A percentile compares a stretch with the other conserved stretches of the same genome.
These are phyloP conservation scores for Antedon mediterranea DNA, from an alignment of 53 echinoderm and acorn worm species.

Conservation along the genomic window DNA sequence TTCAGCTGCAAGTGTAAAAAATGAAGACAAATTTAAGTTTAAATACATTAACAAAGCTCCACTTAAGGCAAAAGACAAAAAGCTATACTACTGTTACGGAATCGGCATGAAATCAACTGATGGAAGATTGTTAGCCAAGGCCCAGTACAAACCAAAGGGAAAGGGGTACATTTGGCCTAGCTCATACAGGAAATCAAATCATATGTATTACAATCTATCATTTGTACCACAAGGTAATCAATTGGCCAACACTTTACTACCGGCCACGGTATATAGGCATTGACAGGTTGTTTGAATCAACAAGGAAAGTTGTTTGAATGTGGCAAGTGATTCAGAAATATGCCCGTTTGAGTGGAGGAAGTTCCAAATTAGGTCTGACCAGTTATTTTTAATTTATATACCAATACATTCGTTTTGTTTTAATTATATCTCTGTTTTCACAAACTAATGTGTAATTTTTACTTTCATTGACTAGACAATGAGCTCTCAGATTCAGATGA, in stretches of 20 bases:
- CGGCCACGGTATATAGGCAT: too few species aligned
- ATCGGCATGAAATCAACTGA: conserved; percentile 70
- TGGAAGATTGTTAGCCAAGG: conserved; percentile 39
- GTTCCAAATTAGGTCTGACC: too few species aligned
- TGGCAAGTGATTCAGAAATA: too few species aligned
- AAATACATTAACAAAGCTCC: conserved; percentile 71
- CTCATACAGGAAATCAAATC: conserved; percentile 78
- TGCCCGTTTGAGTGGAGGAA: too few species aligned
- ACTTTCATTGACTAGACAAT: conserved; percentile 24
- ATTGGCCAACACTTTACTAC: not conserved
- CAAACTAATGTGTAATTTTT: too few species aligned
- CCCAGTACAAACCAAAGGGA: conserved; percentile 81
- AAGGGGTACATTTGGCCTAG: conserved; percentile 94
- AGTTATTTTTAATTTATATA: too few species aligned
- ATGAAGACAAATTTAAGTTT: conserved; percentile 57
- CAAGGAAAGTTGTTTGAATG: too few species aligned
- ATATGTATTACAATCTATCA: conserved; percentile 72
- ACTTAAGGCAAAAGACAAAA: conserved; percentile 44
- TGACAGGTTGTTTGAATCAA: not conserved
- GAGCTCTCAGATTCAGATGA: conserved; percentile 79
- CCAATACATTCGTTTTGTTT: too few species aligned
- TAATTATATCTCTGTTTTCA: too few species aligned
- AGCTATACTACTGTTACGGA: conserved; percentile 87
- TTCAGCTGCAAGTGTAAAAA: conserved; percentile 50
- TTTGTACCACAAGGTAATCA: conserved; percentile 62